Base-by-base conservation (phyloP, 2,888 invertebrate genomes). In the Schizotus pectinicornis region DNA sequence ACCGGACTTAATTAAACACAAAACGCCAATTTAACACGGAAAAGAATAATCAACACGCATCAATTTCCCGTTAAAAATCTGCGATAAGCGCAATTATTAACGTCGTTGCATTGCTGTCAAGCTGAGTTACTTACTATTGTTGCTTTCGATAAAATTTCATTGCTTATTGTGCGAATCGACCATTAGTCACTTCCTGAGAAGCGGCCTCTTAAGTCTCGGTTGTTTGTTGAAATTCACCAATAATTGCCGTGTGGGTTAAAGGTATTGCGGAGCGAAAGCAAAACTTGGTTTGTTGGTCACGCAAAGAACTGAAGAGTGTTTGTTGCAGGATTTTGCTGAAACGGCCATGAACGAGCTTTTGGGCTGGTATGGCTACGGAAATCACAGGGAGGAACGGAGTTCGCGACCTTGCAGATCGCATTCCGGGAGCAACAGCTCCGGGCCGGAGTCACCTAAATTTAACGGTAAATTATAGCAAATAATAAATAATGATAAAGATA, bases 301-400 rank as follows among this genome's bases (percentile, higher is more conserved):
- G n/a, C 58, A 12, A 52, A 38, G 57, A 22, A 22, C 22, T 22
- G 22, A 22, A 22, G 22, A 22, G 22, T 50, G 37, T 22, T 49
- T 60, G 56, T 84, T 84, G 2, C 82, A 95, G 95, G 92, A 94
- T 78, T 95, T 91, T 80, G 94, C 94, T 3, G 94, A 94, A 78
- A 92, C 90, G 45, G 93, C 94, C 1, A 95, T 95, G 94, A 94
- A 94, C 75, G 94, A 95, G 79, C 82, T 95, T 59, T 83, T 95
- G 14, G 94, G 94, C 38, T 94, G 94, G 92, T 95, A 95, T 80
- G 95, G 95, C 1, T 95, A 94, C 76, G 89, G 88, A 60, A 86
- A 86, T 68, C 82, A 36, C 34, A 48, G 89, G 79, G 82, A 83
- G 31, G 47, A 52, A 42, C 53, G 37, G 33, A 46, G 8, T 22